Evolutionary conservation across 2,888 invertebrate species (phyloP).

Genomic region (Metalampra italica): DNA sequence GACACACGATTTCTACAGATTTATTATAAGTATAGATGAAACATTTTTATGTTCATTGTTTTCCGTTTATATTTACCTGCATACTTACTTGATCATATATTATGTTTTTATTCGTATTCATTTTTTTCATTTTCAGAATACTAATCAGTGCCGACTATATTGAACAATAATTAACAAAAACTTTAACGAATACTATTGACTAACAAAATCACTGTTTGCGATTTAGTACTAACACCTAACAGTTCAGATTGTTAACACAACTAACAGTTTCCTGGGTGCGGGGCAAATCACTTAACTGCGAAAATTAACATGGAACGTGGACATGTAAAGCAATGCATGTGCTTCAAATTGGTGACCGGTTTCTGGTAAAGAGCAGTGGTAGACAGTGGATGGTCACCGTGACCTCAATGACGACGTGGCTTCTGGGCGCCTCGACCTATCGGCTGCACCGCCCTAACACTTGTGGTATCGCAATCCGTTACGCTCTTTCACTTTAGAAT

Average conservation of each 20-base stretch:
- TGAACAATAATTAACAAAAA: neutral
- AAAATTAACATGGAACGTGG: too few relatives aligned
- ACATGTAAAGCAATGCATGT: neutral
- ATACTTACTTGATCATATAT: neutral
- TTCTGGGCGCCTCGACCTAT: slow-evolving; percentile 64
- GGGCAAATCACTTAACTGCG: too few relatives aligned
- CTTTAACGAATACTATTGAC: neutral
- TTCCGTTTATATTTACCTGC: neutral
- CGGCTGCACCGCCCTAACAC: slow-evolving; percentile 27
- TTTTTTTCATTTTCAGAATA: neutral
- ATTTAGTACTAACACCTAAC: neutral
- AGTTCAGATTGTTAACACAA: neutral
- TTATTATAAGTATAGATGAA: too few relatives aligned
- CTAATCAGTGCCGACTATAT: neutral
- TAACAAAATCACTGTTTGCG: neutral
- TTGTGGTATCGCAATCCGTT: slow-evolving; percentile 1
- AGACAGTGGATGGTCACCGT: slow-evolving; percentile 49
- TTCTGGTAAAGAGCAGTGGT: slow-evolving; percentile 35
- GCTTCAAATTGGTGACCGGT: neutral
- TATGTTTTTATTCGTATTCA: neutral
- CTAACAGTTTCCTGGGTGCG: neutral
- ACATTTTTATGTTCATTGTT: slow-evolving; percentile 5
- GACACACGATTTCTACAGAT: too few relatives aligned
- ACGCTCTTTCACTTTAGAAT: too few relatives aligned
- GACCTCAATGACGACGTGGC: slow-evolving; percentile 37